Conservation (phyloP, 2,113 vertebrate species). For the Urocynchramus pylzowi region DNA sequence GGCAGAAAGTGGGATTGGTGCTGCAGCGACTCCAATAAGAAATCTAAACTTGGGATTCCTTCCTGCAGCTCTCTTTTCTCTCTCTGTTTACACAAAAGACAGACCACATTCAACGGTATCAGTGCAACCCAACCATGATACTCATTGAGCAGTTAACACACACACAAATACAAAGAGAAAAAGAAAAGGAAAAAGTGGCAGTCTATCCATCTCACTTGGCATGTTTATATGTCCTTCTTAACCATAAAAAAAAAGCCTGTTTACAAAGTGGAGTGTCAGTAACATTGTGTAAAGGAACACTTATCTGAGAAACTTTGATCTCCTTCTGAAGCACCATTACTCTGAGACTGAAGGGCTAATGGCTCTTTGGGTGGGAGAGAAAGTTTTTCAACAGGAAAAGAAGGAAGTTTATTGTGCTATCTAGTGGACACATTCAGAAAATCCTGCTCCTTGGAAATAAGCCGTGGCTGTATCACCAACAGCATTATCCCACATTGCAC, state of each 20-base stretch:
- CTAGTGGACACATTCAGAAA: conserved; percentile 52
- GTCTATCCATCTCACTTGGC: conserved; percentile 69
- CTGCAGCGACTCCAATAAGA: not conserved
- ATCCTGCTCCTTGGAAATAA: not conserved
- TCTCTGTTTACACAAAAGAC: conserved; percentile 45
- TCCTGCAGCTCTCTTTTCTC: not conserved
- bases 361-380: conserved; percentile 27
- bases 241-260: conserved; percentile 65
- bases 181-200: conserved; percentile 50
- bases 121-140: not conserved
- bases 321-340: conserved; percentile 63
- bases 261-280: conserved; percentile 74
- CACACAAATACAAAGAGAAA: conserved; percentile 15
- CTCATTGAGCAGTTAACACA: conserved; percentile 19
- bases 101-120: not conserved
- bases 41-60: not conserved
- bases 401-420: conserved; percentile 48
- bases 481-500: not conserved
- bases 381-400: conserved; percentile 14
- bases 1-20: not conserved
- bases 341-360: conserved; percentile 43
- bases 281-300: conserved; percentile 70
- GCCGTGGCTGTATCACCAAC: not conserved
- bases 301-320: conserved; percentile 75
- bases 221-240: conserved; percentile 72